Base-by-base conservation (phyloP, 53 echinoderm and acorn worm genomes). In the Antedon mediterranea region DNA sequence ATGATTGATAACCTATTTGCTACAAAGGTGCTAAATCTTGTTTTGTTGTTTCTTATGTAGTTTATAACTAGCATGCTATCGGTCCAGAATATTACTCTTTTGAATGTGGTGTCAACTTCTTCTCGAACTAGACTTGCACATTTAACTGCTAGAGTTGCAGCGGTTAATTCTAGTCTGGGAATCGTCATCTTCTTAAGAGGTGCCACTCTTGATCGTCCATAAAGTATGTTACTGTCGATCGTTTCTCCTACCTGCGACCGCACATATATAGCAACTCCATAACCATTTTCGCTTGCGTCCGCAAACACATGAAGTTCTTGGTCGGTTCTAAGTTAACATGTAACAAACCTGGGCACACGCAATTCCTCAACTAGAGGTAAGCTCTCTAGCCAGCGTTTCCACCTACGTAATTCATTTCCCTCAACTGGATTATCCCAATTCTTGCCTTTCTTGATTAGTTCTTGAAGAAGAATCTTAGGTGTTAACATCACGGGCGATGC, bases 341-440 rank as follows among this genome's bases (percentile, higher is more conserved):
- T n/a, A 14, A 86, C 34, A 73, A 89, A 92, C 81, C 92, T 84
- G 77, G 79, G 33, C 5, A 92, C 82, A 32, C 71, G 41, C 33
- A 79, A 88, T 37, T 74, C 75, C 28, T 76, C 82, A 74, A 90
- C 77, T 43, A 80, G 29, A 4, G 87, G 82, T 23, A 90, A 72
- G 27, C 88, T 88, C 5, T 80, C 27, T 43, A 76, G 32, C 87
- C 90, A 90, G 5, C 32, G 30, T 37, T 41, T 72, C 90, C 91
- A 88, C 6, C 83, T 79, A 23, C 73, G 31, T 11, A 32, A 41
- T 34, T 85, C 73, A 30, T 42, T 74, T 30, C 74, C 82, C 41
- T 83, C 85, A 30, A 90, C 75, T 0, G 82, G 76, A 26, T 90
- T 82, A 85, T 84, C 85, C 90, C 87, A 90, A 32, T 82, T 84